A percentile compares a stretch with the other conserved stretches of the same genome.
Evolutionary conservation across 2,113 vertebrate genomes (phyloP).

Genomic region (Prinia subflava): DNA sequence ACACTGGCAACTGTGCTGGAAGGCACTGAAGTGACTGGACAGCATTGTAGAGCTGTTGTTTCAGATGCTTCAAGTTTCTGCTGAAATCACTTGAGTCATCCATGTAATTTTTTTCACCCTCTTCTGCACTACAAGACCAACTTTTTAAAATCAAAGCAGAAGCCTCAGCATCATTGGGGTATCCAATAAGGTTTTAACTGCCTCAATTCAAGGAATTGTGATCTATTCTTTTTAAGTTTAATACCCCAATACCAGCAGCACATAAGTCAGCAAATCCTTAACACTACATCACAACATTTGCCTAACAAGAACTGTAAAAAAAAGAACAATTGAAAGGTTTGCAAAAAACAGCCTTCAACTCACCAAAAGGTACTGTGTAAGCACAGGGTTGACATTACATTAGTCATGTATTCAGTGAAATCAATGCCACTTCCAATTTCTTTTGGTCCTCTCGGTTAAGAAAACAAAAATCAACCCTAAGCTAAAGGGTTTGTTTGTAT

Average conservation of each 20-base stretch:
- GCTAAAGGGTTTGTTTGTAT: not conserved
- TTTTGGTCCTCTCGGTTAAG: not conserved
- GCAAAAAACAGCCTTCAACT: not conserved
- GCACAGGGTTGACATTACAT: not conserved
- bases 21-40: not conserved
- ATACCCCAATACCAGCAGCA: not conserved
- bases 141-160: not conserved
- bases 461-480: not conserved
- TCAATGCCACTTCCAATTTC: not conserved
- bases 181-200: not conserved
- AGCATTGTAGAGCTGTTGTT: not conserved
- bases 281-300: not conserved
- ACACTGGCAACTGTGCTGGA: not conserved
- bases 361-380: not conserved
- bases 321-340: not conserved
- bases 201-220: not conserved
- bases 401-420: not conserved
- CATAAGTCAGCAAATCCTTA: not conserved
- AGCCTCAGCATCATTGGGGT: not conserved
- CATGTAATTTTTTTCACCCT: not conserved
- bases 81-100: not conserved
- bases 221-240: not conserved
- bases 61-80: not conserved
- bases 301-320: not conserved
- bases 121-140: not conserved